Base-by-base conservation (phyloP, 2,797 vertebrate species). In the Psittacula echo region DNA sequence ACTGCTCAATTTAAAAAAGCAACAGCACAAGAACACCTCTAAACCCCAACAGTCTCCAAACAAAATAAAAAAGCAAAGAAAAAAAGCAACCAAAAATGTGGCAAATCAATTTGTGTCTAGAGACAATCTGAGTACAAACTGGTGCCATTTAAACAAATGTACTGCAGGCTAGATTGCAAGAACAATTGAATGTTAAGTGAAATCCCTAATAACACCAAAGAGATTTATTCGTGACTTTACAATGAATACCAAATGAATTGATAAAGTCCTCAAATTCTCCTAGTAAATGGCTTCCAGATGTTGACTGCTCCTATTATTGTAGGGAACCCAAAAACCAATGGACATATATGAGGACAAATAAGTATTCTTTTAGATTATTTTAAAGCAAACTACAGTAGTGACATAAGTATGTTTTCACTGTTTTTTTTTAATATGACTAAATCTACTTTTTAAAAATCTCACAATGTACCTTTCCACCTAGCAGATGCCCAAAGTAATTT, bases 221-320 rank as follows among this genome's bases (percentile, higher is more conserved):
- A 66, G 78, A 90, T 64, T 84, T 24, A 22, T 94, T 81, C 89
- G 53, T 86, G 73, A 86, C 62, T 89, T 93, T 76, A 58, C 26
- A 90, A 44, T 81, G 56, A 90, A 94, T 89, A 30, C 41, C 90
- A 72, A 39, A 85, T 71, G 30, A 95, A 58, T 77, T 83, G 17
- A 77, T 47, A 88, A 87, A 95, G 37, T 65, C 68, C 54, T 67
- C 44, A 64, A 58, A 87, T 87, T 87, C 34, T 85, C 68, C 12
- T 64, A 72, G 26, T 42, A 82, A 95, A 93, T 58, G 70, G 13
- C 51, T 90, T 90, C 65, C 54, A 94, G 85, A 93, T 92, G 79
- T 85, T 97, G 39, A 70, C 18, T 53, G 13, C 58, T 83, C 24
- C 47, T n/a, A 4, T 75, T 85, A 76, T 54, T 60, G n/a, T 58